These are phyloP conservation scores for Leguminivora glycinivorella DNA, from an alignment of 1,140 invertebrate species.

Conservation along the genomic window DNA sequence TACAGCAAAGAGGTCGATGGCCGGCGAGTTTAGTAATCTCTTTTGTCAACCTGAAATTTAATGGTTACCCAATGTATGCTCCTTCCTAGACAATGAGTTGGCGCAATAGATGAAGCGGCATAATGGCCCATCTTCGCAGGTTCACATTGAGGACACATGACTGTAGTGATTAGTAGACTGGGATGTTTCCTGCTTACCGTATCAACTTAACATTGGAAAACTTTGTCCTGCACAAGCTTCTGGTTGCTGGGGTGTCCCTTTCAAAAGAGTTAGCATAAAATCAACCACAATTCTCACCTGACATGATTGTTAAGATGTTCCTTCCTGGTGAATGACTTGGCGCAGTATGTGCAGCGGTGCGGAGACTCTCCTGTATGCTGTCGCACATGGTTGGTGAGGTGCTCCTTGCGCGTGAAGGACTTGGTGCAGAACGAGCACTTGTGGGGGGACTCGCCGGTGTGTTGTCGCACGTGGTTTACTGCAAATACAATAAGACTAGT, in stretches of 20 bases:
- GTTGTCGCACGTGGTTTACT: slow-evolving; percentile 89
- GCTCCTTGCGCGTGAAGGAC: slow-evolving; percentile 90
- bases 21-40: too few relatives aligned
- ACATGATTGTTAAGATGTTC: slow-evolving; percentile 75
- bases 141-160: too few relatives aligned
- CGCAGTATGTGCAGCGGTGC: slow-evolving; percentile 87
- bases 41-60: too few relatives aligned
- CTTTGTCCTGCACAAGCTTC: too few relatives aligned
- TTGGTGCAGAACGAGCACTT: slow-evolving; percentile 90
- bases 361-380: slow-evolving; percentile 91
- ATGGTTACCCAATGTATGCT: too few relatives aligned
- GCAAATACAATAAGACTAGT: slow-evolving; percentile 14
- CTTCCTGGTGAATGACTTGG: slow-evolving; percentile 89
- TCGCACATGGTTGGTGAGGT: slow-evolving; percentile 85
- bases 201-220: too few relatives aligned
- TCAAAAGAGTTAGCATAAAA: too few relatives aligned
- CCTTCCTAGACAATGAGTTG: slow-evolving; percentile 70
- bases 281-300: slow-evolving; percentile 53
- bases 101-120: slow-evolving; percentile 87
- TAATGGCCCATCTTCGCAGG: too few relatives aligned
- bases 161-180: too few relatives aligned
- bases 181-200: too few relatives aligned
- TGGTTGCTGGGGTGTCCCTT: too few relatives aligned
- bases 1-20: too few relatives aligned
- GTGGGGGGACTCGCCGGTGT: slow-evolving; percentile 90